These are phyloP conservation scores for Panorpa germanica DNA, from an alignment of 2,888 invertebrate genomes.

Conservation along the genomic window DNA sequence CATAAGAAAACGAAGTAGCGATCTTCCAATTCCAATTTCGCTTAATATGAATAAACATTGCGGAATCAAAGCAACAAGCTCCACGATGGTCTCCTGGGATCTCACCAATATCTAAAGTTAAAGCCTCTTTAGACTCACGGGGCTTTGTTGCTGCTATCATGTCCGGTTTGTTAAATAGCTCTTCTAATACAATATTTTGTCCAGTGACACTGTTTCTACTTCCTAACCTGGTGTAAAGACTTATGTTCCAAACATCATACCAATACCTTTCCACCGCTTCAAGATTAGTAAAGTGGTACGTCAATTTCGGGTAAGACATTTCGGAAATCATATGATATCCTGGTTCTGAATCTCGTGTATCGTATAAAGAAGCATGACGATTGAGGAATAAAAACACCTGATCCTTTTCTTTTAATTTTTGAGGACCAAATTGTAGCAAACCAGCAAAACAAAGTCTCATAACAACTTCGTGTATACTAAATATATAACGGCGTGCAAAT, in stretches of 20 bases:
- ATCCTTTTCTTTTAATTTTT: conserved; percentile 42
- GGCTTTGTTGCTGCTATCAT: conserved; percentile 26
- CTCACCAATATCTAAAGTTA: conserved; percentile 29
- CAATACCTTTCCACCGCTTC: conserved; percentile 42
- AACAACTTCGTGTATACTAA: conserved; percentile 32
- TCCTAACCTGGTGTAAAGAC: conserved; percentile 44
- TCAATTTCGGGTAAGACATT: conserved; percentile 32
- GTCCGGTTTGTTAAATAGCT: conserved; percentile 25
- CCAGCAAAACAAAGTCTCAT: conserved; percentile 44
- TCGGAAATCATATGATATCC: conserved; percentile 40
- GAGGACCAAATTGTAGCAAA: conserved; percentile 45
- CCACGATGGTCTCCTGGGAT: conserved; percentile 55
- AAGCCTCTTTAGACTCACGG: conserved; percentile 25
- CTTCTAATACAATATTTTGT: conserved; percentile 27
- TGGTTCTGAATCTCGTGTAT: conserved; percentile 41
- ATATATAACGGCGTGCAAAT: conserved; percentile 35
- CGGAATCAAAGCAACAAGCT: conserved; percentile 53
- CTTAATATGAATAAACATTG: conserved; percentile 42
- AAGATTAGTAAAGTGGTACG: conserved; percentile 31
- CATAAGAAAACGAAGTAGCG: conserved; percentile 11
- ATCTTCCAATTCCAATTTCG: conserved; percentile 40
- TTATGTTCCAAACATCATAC: conserved; percentile 46
- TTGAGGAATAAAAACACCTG: conserved; percentile 55
- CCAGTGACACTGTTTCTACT: conserved; percentile 19
- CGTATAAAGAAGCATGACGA: conserved; percentile 33